A percentile compares a stretch with the other conserved stretches of the same genome.
phyloP scores from a whole-genome alignment of 2,113 vertebrate species.

The Orientallactaga bullata region DNA sequence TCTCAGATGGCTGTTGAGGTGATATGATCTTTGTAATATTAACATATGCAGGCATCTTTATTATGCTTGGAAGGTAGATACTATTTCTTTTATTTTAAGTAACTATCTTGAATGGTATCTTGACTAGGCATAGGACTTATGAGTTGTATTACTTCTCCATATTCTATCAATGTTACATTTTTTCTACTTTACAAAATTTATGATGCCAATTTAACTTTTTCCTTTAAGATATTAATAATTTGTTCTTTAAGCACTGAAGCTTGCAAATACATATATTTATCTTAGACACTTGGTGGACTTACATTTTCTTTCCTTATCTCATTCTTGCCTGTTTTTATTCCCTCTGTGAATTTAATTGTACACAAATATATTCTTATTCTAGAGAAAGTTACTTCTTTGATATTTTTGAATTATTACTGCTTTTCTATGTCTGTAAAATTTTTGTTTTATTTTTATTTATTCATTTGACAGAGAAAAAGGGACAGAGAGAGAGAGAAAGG shows the following conservation, averaged over 20 bases:
- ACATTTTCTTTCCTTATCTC: not conserved
- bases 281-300: slow-evolving; percentile 34
- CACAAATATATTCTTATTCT: slow-evolving; percentile 9
- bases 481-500: no score
- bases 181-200: slow-evolving; percentile 47
- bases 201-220: slow-evolving; percentile 55
- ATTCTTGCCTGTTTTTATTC: not conserved
- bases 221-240: slow-evolving; percentile 46
- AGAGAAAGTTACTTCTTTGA: not conserved
- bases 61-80: slow-evolving; percentile 65
- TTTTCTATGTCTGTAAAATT: not conserved
- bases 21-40: slow-evolving; percentile 47
- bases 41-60: slow-evolving; percentile 53
- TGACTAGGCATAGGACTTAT: slow-evolving; percentile 68
- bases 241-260: slow-evolving; percentile 53
- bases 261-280: slow-evolving; percentile 38
- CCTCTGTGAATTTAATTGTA: slow-evolving; percentile 26
- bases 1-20: slow-evolving; percentile 35
- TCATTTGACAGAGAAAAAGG: no score
- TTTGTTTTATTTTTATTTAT: no score
- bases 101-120: slow-evolving; percentile 63
- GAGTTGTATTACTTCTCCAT: slow-evolving; percentile 47
- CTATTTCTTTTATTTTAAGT: slow-evolving; percentile 63
- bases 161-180: slow-evolving; percentile 64
- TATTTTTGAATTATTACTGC: slow-evolving; percentile 5